Conservation (phyloP, 2,113 vertebrate genomes). For the Lonchura striata region DNA sequence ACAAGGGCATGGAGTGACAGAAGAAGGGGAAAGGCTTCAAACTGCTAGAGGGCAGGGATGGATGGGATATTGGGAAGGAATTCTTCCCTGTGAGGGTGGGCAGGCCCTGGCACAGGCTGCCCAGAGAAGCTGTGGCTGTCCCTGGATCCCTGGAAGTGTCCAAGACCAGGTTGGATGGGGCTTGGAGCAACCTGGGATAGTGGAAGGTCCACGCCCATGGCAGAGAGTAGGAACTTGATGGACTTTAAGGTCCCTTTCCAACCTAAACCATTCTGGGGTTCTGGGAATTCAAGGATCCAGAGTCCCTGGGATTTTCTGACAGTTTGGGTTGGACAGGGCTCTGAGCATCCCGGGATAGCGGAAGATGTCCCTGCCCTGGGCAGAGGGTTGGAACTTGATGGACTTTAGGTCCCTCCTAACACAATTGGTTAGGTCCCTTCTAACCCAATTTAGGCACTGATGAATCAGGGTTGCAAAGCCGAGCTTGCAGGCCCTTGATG, state of each 20-base stretch:
- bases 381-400: background rate
- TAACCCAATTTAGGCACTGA: background rate
- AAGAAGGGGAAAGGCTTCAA: background rate
- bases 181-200: background rate
- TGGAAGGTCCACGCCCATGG: background rate
- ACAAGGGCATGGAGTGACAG: background rate
- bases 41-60: accelerated
- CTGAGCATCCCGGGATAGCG: background rate
- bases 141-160: background rate
- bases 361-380: background rate
- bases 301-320: too few species aligned
- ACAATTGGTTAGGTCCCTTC: background rate
- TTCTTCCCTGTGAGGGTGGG: accelerated
- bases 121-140: background rate
- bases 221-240: background rate
- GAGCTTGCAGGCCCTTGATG: background rate
- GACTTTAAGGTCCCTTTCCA: too few species aligned
- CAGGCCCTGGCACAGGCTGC: background rate
- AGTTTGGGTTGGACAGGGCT: background rate
- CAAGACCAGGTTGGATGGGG: accelerated
- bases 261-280: too few species aligned
- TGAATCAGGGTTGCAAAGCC: background rate
- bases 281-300: too few species aligned
- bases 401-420: background rate
- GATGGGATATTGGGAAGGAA: background rate